phyloP scores from a whole-genome alignment of 2,113 vertebrate species.

The Gallinago jamesoni region DNA sequence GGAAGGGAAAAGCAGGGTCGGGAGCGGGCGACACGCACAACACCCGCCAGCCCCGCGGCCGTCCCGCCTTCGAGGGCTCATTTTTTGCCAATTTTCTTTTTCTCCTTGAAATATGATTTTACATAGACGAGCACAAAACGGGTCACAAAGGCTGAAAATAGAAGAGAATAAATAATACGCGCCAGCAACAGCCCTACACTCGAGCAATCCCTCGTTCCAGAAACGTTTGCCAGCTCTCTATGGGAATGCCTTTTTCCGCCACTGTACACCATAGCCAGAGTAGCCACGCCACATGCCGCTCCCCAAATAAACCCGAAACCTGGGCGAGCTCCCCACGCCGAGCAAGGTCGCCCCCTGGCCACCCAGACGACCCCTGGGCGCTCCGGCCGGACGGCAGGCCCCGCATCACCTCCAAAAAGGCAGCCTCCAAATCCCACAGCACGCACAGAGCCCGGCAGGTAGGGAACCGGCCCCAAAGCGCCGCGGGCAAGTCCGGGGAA shows the following conservation, averaged over 20 bases:
- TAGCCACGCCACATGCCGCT: background rate
- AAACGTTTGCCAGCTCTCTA: slow-evolving; percentile 2
- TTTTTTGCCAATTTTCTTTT: slow-evolving; percentile 24
- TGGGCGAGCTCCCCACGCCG: background rate
- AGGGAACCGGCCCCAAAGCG: background rate
- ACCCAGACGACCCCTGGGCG: background rate
- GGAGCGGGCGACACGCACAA: background rate
- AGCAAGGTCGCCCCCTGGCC: background rate
- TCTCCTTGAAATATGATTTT: background rate
- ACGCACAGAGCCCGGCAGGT: background rate
- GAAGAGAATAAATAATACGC: background rate
- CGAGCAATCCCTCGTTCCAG: background rate
- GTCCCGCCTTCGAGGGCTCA: background rate
- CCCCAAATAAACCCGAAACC: background rate
- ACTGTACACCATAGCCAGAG: background rate
- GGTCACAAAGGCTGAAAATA: background rate
- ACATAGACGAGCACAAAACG: background rate
- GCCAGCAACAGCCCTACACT: background rate
- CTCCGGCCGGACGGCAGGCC: background rate
- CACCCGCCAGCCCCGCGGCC: background rate
- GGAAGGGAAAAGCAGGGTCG: slow-evolving; percentile 45
- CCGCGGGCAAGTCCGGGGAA: background rate
- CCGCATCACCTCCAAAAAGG: background rate
- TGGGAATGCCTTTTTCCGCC: background rate
- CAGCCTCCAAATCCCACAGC: background rate